phyloP scores from a whole-genome alignment of 37 sponge, comb jelly and placozoan genomes.

The Diacarnus erythraeanus region DNA sequence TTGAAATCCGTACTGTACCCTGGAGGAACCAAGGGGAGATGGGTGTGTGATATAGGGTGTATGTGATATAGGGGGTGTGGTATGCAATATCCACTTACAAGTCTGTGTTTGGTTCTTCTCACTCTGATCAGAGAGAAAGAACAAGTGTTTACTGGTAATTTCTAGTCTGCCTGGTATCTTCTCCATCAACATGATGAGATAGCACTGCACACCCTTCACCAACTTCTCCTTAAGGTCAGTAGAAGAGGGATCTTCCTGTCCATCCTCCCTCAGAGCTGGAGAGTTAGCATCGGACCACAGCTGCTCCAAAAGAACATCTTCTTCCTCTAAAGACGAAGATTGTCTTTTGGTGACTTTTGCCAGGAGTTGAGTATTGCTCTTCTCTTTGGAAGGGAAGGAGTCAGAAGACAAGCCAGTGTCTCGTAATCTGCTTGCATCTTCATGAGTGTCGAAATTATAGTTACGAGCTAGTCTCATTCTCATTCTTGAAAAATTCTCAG shows the following conservation, averaged over 20 bases:
- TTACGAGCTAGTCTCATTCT: constrained; percentile 61
- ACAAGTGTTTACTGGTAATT: constrained; percentile 80
- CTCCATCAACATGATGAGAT: constrained; percentile 77
- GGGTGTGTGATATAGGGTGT: background rate
- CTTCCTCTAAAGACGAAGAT: constrained; percentile 42
- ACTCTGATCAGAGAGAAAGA: constrained; percentile 69
- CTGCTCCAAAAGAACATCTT: constrained; percentile 50
- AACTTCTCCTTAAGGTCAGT: constrained; percentile 5
- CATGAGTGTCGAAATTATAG: constrained; percentile 68
- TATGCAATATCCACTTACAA: constrained; percentile 28
- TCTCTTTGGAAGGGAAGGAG: background rate
- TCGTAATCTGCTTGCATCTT: constrained; percentile 84
- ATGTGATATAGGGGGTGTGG: background rate
- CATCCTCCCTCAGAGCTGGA: constrained; percentile 17
- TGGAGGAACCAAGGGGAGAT: background rate
- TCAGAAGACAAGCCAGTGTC: constrained; percentile 18
- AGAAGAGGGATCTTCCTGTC: background rate
- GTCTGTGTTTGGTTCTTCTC: constrained; percentile 48
- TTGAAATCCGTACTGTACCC: constrained; percentile 69
- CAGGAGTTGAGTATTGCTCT: background rate
- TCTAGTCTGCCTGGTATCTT: constrained; percentile 76
- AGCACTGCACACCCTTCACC: constrained; percentile 48
- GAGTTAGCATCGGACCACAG: constrained; percentile 26
- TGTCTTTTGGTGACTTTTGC: background rate
- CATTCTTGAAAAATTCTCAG: constrained; percentile 93